Percentiles rank a stretch among this genome's conserved stretches.
These are phyloP conservation scores for Shargacucullia verbasci DNA, from an alignment of 2,888 invertebrate species.

Conservation along the genomic window DNA sequence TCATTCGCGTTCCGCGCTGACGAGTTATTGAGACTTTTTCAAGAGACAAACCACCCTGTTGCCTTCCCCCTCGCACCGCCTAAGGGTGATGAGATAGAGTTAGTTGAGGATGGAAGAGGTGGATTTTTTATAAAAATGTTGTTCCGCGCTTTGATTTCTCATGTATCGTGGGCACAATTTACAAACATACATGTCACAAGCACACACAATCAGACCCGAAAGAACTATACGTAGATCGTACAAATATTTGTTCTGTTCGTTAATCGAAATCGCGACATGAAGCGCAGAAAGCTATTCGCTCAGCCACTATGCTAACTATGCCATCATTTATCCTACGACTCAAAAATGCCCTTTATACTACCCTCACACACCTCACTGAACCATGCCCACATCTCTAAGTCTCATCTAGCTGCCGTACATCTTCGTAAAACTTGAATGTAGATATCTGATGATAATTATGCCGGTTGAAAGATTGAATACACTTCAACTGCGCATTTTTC, in stretches of 20 bases:
- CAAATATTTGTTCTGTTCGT: too few species aligned
- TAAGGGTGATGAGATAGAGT: constrained; percentile 47
- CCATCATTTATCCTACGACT: too few species aligned
- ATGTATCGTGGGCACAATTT: too few species aligned
- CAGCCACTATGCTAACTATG: too few species aligned
- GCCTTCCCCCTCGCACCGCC: constrained; percentile 57
- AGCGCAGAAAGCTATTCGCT: too few species aligned
- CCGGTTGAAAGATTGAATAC: constrained; percentile 83
- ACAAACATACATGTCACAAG: too few species aligned
- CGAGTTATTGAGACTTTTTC: constrained; percentile 89
- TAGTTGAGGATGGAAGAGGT: constrained; percentile 59
- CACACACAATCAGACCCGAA: too few species aligned
- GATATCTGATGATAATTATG: constrained; percentile 85
- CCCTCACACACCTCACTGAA: neutral
- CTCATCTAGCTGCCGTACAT: constrained; percentile 19
- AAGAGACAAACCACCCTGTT: constrained; percentile 76
- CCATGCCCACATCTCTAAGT: constrained; percentile 55
- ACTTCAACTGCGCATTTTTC: constrained; percentile 73
- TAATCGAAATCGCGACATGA: too few species aligned
- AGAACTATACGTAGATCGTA: too few species aligned
- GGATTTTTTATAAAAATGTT: neutral
- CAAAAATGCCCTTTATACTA: neutral
- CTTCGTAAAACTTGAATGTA: constrained; percentile 58
- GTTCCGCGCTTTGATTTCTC: too few species aligned
- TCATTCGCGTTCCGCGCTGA: constrained; percentile 85